Base-by-base conservation (phyloP, 2,797 vertebrate genomes). In the Carcharodon carcharias region DNA sequence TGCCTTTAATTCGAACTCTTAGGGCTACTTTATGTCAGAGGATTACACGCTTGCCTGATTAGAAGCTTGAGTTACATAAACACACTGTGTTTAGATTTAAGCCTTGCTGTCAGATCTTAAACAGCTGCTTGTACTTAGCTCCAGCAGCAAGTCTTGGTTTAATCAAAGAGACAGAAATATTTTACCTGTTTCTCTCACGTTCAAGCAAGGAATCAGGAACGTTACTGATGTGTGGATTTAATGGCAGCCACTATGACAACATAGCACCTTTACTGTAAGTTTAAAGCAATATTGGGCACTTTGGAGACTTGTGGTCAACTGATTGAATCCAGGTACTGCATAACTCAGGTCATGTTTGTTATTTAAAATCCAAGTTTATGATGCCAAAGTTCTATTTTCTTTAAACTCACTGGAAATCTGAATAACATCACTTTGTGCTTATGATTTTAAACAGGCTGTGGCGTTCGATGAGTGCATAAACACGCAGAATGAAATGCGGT, bases 41-140 rank as follows among this genome's bases (percentile, higher is more conserved):
- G 98, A 98, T 98, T 98, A 98, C 97, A 98, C 97, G 97, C 97
- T 97, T 96, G 97, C 97, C 97, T 98, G 98, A 98, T 97, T 98
- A 98, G 97, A 97, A 98, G 97, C 98, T 98, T 98, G 98, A 97
- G 98, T 97, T 98, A 98, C 98, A 97, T 98, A 98, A 98, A 98
- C 98, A 98, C 77, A 96, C 96, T 96, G 96, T 98, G 98, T 98
- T 98, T 98, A 98, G 98, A 97, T 98, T 98, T 98, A 97, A 97
- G 97, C 97, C 97, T 98, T 98, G 97, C 97, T 97, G 97, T 97
- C 97, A 97, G 97, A 98, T 97, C 97, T 97, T 96, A 96, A 97
- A 97, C 98, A 98, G 98, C 97, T 98, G 98, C 98, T 98, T 98
- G 97, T 97, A 98, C 98, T 98, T 98, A 98, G 97, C 97, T 97